These are phyloP conservation scores for Lemur catta DNA, from an alignment of 2,797 vertebrate genomes.

Conservation along the genomic window DNA sequence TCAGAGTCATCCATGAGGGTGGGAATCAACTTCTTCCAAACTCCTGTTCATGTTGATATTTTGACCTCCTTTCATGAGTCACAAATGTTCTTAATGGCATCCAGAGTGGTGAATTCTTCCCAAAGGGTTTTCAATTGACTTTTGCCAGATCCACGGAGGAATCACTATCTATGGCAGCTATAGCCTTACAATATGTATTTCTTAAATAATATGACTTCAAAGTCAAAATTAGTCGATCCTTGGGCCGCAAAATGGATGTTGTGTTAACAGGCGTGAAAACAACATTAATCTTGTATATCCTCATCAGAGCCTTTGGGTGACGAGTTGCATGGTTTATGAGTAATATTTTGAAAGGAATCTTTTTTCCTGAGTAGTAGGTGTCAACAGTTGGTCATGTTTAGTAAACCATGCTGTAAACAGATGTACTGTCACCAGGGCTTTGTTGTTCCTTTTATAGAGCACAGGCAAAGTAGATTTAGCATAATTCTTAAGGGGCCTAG, in stretches of 20 bases:
- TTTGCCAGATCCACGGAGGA: neutral
- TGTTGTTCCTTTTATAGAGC: neutral
- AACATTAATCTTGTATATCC: neutral
- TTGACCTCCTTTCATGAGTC: neutral
- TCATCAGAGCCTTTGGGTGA: neutral
- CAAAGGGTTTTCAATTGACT: neutral
- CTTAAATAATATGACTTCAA: neutral
- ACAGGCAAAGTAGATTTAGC: neutral
- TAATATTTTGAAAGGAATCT: neutral
- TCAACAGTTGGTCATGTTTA: neutral
- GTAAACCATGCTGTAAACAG: neutral
- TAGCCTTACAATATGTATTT: neutral
- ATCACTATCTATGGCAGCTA: neutral
- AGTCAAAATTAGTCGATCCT: neutral
- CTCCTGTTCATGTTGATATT: neutral
- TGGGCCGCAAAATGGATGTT: neutral
- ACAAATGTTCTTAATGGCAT: neutral
- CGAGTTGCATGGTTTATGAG: neutral
- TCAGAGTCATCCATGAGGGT: neutral
- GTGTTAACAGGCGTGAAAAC: neutral
- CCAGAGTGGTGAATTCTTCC: neutral
- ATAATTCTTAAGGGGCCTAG: neutral
- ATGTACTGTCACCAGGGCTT: neutral
- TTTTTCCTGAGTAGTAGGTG: neutral
- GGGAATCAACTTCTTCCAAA: neutral